Evolutionary conservation across 2,113 vertebrate genomes (phyloP).

Genomic region (Equus quagga): DNA sequence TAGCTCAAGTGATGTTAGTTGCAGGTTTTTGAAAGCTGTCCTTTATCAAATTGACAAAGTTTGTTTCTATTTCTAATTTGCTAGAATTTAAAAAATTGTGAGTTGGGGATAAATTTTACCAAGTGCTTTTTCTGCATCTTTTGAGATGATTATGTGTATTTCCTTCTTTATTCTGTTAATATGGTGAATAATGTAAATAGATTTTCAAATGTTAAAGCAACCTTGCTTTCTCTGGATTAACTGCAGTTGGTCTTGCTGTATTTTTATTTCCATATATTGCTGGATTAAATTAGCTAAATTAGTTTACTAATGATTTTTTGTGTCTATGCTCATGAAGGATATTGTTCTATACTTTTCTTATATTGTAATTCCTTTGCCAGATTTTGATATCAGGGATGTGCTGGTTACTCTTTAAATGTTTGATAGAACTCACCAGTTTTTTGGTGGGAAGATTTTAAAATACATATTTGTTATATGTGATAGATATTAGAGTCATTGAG

Average conservation of each 20-base stretch:
- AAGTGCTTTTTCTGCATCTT: background rate
- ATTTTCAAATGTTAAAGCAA: background rate
- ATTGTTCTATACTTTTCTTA: background rate
- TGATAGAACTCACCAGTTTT: background rate
- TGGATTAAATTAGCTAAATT: background rate
- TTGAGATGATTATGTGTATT: background rate
- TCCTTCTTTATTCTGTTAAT: background rate
- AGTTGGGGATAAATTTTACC: background rate
- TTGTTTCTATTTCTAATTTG: background rate
- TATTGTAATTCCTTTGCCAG: background rate
- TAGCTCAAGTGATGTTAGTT: background rate
- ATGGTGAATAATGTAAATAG: background rate
- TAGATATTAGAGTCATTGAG: background rate
- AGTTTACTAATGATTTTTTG: background rate
- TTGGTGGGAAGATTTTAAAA: background rate
- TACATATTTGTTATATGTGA: background rate
- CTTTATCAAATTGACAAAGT: background rate
- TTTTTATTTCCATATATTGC: background rate
- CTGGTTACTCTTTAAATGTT: background rate
- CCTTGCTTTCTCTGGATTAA: background rate
- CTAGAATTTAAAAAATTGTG: background rate
- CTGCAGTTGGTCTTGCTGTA: background rate
- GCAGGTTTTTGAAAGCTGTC: background rate
- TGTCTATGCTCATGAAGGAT: background rate
- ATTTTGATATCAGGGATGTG: background rate